These are phyloP conservation scores for Uria lomvia DNA, from an alignment of 2,113 vertebrate species.

Conservation along the genomic window DNA sequence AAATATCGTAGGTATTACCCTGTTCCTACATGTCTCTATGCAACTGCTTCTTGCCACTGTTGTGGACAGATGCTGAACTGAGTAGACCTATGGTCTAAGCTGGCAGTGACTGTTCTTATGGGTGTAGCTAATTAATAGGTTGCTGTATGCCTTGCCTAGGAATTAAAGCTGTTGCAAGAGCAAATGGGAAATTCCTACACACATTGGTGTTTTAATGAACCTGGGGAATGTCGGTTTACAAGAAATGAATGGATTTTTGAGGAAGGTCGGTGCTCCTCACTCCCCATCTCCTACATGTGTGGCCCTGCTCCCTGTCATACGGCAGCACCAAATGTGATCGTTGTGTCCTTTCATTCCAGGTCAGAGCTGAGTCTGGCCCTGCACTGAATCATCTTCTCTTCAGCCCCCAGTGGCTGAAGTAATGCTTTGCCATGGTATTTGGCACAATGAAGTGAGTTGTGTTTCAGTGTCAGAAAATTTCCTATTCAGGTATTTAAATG, in stretches of 20 bases:
- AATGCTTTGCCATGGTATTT: background rate
- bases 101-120: background rate
- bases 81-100: background rate
- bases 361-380: background rate
- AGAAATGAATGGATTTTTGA: background rate
- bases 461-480: background rate
- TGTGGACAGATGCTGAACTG: background rate
- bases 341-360: fast-evolving
- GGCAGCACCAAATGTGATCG: background rate
- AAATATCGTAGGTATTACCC: fast-evolving
- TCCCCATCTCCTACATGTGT: background rate
- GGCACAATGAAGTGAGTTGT: background rate
- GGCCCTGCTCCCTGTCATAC: fast-evolving
- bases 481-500: background rate
- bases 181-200: background rate
- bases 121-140: background rate
- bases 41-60: background rate
- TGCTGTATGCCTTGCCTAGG: background rate
- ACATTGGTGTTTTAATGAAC: background rate
- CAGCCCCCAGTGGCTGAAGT: background rate
- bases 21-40: background rate
- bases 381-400: background rate
- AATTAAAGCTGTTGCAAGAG: background rate
- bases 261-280: background rate
- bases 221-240: background rate